Percentiles rank a stretch among this genome's conserved stretches.
Conservation (phyloP, 2,888 invertebrate genomes). For the Brenthis hecate region DNA sequence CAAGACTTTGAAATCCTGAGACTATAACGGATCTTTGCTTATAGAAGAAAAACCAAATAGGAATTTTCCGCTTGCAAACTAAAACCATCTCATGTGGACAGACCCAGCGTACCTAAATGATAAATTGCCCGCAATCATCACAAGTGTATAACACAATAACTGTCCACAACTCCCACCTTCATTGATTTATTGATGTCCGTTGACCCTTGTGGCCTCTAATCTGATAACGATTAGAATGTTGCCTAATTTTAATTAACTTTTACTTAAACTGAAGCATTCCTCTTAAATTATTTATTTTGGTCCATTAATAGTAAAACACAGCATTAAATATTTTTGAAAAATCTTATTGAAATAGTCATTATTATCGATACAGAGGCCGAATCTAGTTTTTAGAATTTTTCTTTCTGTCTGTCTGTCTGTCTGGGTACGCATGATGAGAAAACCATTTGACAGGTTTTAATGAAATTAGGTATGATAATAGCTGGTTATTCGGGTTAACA, state of each 20-base stretch:
- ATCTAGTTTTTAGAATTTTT: too few species aligned
- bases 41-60: not conserved
- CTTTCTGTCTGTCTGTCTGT: too few species aligned
- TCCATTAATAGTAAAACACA: too few species aligned
- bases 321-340: too few species aligned
- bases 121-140: conserved; percentile 72
- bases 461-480: too few species aligned
- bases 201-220: conserved; percentile 57
- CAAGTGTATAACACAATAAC: conserved; percentile 66
- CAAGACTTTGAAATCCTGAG: not conserved
- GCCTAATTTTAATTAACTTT: not conserved
- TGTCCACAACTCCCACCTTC: conserved; percentile 46
- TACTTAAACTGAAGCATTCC: too few species aligned
- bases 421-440: too few species aligned
- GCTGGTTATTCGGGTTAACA: too few species aligned
- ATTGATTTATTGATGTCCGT: conserved; percentile 68
- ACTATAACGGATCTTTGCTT: not conserved
- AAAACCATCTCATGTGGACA: conserved; percentile 19
- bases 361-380: too few species aligned
- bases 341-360: too few species aligned
- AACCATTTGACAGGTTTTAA: too few species aligned
- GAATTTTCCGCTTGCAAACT: not conserved
- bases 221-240: conserved; percentile 6
- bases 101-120: conserved; percentile 55
- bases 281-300: too few species aligned